Base-by-base conservation (phyloP, 2,888 invertebrate species). In the Lissocephala sabroskyi region DNA sequence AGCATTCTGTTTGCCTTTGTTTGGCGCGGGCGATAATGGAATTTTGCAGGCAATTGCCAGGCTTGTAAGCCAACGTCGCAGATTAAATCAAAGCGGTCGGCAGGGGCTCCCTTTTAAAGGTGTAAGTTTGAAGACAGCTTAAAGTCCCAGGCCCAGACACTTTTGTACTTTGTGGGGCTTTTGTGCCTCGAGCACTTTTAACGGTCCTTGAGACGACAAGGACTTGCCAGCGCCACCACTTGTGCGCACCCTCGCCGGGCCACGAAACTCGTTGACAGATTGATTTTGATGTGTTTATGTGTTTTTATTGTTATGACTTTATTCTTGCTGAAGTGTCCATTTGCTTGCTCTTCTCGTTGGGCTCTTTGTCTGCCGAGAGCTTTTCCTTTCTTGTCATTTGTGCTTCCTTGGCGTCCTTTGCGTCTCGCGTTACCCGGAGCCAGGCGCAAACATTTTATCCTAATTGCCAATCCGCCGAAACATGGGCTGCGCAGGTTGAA, bases 271-370 rank as follows among this genome's bases (percentile, higher is more conserved):
- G 66, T 64, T 65, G 78, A 66, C 71, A 77, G 62, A 75, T 75
- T 75, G 79, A 75, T 74, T 77, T 66, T 77, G 60, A 62, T 75
- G 71, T 68, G 56, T 65, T 70, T 77, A 66, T 56, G 33, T 36
- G 70, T 65, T 70, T 63, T 65, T 56, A 61, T 76, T 77, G 55
- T 79, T 73, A 59, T 65, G 57, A 52, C 58, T 55, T 52, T 56
- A 59, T 52, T 26, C 11, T 10, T 23, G 11, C 28, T 13, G 28
- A n/a, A 30, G 35, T n/a, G 35, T 35, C 41, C 28, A 30, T 45
- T 28, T 41, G 6, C 18, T 32, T 3, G 30, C 36, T 28, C 28
- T 37, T 32, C 14, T 14, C 29, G 13, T 9, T 41, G 14, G 28
- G 11, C 46, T 44, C 23, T 17, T 6, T 10, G 16, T 14, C 28